These are phyloP conservation scores for Pseudochirops corinnae DNA, from an alignment of 2,797 vertebrate species.

Conservation along the genomic window DNA sequence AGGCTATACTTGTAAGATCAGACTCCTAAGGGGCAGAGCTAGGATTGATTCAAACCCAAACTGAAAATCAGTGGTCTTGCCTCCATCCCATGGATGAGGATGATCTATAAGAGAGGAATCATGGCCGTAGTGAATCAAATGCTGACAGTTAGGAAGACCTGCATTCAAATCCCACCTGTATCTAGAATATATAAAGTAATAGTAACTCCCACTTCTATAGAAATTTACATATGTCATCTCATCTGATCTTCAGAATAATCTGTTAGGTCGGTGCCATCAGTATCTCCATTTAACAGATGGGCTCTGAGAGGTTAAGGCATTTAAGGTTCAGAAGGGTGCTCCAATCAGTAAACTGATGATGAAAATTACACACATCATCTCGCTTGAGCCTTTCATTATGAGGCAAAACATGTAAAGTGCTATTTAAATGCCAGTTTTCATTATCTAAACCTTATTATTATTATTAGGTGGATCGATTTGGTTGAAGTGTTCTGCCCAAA, in stretches of 20 bases:
- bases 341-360: not conserved
- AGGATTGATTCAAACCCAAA: no score
- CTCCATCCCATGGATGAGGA: no score
- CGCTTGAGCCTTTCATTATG: not conserved
- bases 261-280: not conserved
- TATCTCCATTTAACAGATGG: slow-evolving; percentile 1
- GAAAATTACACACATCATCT: not conserved
- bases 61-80: no score
- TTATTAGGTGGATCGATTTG: not conserved
- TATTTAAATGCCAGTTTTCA: not conserved
- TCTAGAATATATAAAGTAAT: not conserved
- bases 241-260: not conserved
- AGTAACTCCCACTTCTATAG: not conserved
- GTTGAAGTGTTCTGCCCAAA: not conserved
- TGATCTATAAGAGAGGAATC: no score
- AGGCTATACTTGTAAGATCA: no score
- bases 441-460: not conserved
- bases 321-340: not conserved
- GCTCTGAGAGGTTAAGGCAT: not conserved
- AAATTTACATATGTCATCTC: not conserved
- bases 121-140: no score
- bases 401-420: not conserved
- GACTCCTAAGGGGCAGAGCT: no score
- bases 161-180: not conserved
- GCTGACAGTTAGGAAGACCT: not conserved